phyloP scores from a whole-genome alignment of 2,888 invertebrate genomes.

The Vanessa cardui region DNA sequence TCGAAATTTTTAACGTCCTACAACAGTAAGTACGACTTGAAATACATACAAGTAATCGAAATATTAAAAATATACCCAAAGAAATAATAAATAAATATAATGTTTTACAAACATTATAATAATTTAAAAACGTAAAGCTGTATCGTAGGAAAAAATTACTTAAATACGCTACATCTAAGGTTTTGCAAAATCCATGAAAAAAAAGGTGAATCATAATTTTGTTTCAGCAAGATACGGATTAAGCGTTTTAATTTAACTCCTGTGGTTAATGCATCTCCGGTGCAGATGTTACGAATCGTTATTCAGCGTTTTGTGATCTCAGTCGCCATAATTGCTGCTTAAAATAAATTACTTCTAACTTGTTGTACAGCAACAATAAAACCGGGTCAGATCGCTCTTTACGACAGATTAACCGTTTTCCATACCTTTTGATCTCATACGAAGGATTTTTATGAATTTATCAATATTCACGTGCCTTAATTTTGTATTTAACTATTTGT shows the following conservation, averaged over 20 bases:
- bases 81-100: no score
- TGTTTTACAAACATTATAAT: no score
- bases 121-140: no score
- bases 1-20: no score
- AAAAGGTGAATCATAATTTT: slow-evolving; percentile 1
- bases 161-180: no score
- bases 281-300: slow-evolving; percentile 13
- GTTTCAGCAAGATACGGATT: not conserved
- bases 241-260: slow-evolving; percentile 12
- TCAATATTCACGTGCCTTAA: no score
- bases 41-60: no score
- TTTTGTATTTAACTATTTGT: no score
- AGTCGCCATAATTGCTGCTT: slow-evolving; percentile 6
- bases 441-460: no score
- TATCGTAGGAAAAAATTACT: not conserved
- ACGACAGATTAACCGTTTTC: not conserved
- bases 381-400: not conserved
- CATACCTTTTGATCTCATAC: not conserved
- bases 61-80: no score
- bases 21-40: no score
- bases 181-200: not conserved
- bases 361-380: not conserved
- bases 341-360: slow-evolving; percentile 2
- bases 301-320: slow-evolving; percentile 9
- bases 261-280: slow-evolving; percentile 17